Conservation (phyloP, 2,113 vertebrate genomes). For the Muntiacus reevesi region DNA sequence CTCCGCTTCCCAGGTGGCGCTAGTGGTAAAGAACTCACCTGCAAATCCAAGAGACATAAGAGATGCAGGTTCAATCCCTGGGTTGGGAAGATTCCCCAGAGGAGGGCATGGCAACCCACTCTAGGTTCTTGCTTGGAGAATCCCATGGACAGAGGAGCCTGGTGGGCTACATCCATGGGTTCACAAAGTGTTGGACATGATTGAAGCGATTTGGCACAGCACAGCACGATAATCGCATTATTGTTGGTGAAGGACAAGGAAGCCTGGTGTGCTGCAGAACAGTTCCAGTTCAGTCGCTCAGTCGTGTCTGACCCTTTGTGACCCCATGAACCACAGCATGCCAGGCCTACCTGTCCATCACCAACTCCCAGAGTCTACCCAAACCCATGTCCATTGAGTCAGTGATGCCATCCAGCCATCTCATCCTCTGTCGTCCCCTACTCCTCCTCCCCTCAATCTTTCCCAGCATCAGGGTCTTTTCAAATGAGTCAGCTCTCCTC, state of each 20-base stretch:
- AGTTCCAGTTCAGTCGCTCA: not conserved
- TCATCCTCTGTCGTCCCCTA: not conserved
- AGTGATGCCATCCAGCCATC: not conserved
- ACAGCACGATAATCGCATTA: not conserved
- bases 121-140: not conserved
- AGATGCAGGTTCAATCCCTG: not conserved
- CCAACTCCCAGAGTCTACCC: not conserved
- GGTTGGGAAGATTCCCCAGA: not conserved
- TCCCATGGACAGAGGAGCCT: not conserved
- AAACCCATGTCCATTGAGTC: not conserved
- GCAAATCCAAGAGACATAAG: not conserved
- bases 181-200: not conserved
- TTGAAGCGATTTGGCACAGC: not conserved
- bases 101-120: not conserved
- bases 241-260: not conserved
- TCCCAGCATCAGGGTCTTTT: not conserved
- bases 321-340: accelerated
- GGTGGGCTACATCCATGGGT: not conserved
- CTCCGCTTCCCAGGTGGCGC: not conserved
- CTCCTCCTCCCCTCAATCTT: not conserved
- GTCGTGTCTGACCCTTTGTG: not conserved
- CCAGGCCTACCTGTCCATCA: not conserved
- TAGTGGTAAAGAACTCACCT: not conserved
- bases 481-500: accelerated
- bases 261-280: not conserved